Percentiles rank a stretch among this genome's conserved stretches.
These are phyloP conservation scores for Falco cherrug DNA, from an alignment of 2,797 vertebrate genomes.

Conservation along the genomic window DNA sequence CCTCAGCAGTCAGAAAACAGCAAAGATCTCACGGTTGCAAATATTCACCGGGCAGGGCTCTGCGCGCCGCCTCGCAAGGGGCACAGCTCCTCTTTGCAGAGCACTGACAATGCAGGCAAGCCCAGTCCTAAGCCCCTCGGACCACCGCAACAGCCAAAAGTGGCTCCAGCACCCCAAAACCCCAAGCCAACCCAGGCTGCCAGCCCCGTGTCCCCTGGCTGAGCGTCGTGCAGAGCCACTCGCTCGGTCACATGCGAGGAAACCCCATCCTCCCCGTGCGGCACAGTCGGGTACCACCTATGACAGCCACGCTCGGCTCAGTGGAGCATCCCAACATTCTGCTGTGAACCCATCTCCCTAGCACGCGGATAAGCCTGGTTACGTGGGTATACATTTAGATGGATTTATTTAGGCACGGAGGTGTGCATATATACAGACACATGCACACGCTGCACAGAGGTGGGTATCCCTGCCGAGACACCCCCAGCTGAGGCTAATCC, in stretches of 20 bases:
- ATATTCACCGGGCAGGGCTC: not conserved
- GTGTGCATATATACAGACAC: fast-evolving
- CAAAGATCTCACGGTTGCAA: not conserved
- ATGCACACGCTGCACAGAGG: fast-evolving
- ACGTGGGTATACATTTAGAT: fast-evolving
- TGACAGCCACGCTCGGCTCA: fast-evolving
- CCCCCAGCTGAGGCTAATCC: not conserved
- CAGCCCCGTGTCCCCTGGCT: fast-evolving
- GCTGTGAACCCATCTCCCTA: not conserved
- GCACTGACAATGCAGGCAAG: fast-evolving
- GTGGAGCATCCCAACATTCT: not conserved
- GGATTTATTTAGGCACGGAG: not conserved
- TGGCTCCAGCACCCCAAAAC: not conserved
- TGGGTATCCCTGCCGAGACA: not conserved
- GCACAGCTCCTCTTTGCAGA: not conserved
- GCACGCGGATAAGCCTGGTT: fast-evolving
- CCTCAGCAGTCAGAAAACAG: not conserved
- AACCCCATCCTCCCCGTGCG: not conserved
- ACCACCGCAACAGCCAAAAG: not conserved
- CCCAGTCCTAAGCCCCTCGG: not conserved
- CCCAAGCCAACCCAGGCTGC: not conserved
- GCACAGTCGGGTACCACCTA: not conserved
- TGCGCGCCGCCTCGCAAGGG: fast-evolving
- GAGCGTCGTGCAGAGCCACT: fast-evolving
- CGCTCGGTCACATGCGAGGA: fast-evolving